These are phyloP conservation scores for Andricus grossulariae DNA, from an alignment of 1,140 invertebrate genomes.

Conservation along the genomic window DNA sequence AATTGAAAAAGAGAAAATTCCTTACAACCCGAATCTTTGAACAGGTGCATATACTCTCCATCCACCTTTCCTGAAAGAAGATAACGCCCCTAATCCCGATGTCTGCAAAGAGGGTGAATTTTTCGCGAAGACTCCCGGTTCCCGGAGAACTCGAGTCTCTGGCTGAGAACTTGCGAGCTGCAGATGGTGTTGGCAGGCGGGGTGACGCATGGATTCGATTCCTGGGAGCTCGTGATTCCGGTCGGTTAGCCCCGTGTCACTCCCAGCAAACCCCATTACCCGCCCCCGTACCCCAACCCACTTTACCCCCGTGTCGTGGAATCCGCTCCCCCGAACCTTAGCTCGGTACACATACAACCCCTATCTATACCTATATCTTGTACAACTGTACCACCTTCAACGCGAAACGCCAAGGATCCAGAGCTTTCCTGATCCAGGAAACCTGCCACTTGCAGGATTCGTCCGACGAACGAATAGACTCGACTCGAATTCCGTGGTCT, in stretches of 20 bases:
- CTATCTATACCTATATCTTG: slow-evolving; percentile 35
- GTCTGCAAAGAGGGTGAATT: slow-evolving; percentile 40
- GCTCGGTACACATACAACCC: slow-evolving; percentile 37
- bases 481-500: slow-evolving; percentile 54
- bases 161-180: slow-evolving; percentile 64
- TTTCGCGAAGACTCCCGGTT: slow-evolving; percentile 41
- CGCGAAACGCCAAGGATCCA: slow-evolving; percentile 34
- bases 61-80: background rate
- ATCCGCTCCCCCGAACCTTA: slow-evolving; percentile 57
- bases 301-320: slow-evolving; percentile 52
- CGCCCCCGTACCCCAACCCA: slow-evolving; percentile 49
- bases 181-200: slow-evolving; percentile 76
- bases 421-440: background rate
- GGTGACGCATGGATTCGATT: slow-evolving; percentile 77
- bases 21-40: too few species aligned
- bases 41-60: too few species aligned
- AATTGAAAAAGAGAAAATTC: too few species aligned
- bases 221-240: slow-evolving; percentile 76
- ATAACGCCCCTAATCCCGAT: slow-evolving; percentile 17
- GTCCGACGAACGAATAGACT: slow-evolving; percentile 40
- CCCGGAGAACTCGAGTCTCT: slow-evolving; percentile 41
- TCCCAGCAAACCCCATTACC: slow-evolving; percentile 74
- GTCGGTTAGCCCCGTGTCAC: slow-evolving; percentile 75
- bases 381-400: slow-evolving; percentile 23
- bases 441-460: slow-evolving; percentile 40